phyloP scores from a whole-genome alignment of 2,888 invertebrate species.

The Melinaea marsaeus region DNA sequence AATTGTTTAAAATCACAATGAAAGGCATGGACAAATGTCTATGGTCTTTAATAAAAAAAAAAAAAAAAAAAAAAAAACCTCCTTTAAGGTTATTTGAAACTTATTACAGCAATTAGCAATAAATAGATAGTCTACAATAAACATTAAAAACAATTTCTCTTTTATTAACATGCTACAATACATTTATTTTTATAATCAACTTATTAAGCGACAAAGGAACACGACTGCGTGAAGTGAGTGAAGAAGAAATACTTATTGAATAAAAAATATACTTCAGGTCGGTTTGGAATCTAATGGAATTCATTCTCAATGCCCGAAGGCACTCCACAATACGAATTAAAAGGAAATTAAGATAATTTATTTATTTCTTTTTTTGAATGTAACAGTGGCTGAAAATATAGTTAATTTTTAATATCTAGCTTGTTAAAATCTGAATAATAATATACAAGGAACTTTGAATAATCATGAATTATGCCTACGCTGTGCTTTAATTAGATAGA shows the following conservation, averaged over 20 bases:
- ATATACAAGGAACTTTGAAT: conserved; percentile 4
- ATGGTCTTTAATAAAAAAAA: no score
- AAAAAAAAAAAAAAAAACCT: no score
- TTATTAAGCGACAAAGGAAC: conserved; percentile 22
- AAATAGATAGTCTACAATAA: no score
- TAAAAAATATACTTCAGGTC: conserved; percentile 24
- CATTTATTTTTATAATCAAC: not conserved
- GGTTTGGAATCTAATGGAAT: conserved; percentile 24
- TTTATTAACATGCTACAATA: no score
- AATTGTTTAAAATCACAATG: no score
- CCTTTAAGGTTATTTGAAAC: no score
- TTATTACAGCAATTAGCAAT: no score
- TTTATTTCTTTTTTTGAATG: conserved; percentile 10
- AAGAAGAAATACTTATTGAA: conserved; percentile 20
- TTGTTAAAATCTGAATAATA: not conserved
- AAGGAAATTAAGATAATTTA: conserved; percentile 17
- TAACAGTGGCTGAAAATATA: conserved; percentile 8
- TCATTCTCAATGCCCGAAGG: conserved; percentile 20
- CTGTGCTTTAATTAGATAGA: conserved; percentile 15
- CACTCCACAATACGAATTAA: conserved; percentile 17
- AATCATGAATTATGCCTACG: conserved; percentile 13
- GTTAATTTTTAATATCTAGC: not conserved
- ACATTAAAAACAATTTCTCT: no score
- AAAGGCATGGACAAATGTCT: no score
- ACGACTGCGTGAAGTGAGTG: conserved; percentile 18